Evolutionary conservation across 2,797 vertebrate genomes (phyloP).

Genomic region (Chiroxiphia lanceolata): DNA sequence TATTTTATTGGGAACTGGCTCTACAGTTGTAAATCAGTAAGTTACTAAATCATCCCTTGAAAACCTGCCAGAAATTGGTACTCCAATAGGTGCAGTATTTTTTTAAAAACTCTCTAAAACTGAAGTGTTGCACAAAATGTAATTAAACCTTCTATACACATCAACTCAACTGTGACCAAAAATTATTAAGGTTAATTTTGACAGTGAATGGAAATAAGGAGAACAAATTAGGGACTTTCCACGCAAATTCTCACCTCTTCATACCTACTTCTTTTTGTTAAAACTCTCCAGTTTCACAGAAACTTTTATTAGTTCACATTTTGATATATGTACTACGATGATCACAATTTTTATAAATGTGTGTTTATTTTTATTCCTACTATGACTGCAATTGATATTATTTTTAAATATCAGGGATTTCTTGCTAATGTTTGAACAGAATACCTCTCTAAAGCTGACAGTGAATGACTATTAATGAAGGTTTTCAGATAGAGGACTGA

Average conservation of each 20-base stretch:
- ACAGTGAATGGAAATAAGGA: neutral
- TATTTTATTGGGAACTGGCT: neutral
- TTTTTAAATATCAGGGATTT: neutral
- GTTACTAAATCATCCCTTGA: constrained; percentile 16
- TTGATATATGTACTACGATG: neutral
- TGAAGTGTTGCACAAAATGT: neutral
- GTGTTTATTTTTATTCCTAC: neutral
- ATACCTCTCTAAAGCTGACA: neutral
- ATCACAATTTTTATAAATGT: neutral
- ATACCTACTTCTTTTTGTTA: neutral
- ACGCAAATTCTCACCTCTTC: neutral
- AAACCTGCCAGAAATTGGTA: constrained; percentile 6
- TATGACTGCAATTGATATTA: neutral
- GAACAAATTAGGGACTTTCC: neutral
- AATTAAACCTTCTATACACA: neutral
- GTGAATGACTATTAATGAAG: neutral
- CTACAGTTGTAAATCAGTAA: constrained; percentile 27
- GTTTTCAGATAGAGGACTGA: neutral
- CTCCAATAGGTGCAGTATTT: neutral
- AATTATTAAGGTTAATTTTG: neutral
- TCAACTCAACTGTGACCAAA: neutral
- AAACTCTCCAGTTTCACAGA: neutral
- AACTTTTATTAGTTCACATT: neutral
- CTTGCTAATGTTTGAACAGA: neutral
- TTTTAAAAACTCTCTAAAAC: neutral